Base-by-base conservation (phyloP, 2,113 vertebrate genomes). In the Neodontobutis hainanensis region DNA sequence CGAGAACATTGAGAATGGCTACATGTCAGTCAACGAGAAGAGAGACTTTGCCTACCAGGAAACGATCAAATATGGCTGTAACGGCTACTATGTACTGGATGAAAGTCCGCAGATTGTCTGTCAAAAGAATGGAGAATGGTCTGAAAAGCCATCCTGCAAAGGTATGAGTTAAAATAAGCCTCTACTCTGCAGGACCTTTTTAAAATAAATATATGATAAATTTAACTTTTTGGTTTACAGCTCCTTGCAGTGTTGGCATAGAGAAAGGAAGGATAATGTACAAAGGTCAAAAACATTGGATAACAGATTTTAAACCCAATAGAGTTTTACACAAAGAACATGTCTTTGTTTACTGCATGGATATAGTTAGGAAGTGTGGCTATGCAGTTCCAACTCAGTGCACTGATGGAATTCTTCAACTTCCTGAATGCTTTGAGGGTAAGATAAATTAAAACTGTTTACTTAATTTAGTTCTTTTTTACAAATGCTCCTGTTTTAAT, bases 341-440 rank as follows among this genome's bases (percentile, higher is more conserved):
- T 3, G 16, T 91, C 46, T 88, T 81, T 4, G 16, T 91, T 27
- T 90, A 85, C 66, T 91, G 89, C 70, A 65, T 53, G 81, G 32
- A 86, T 66, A 42, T 61, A 6, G 62, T 1, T 35, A 78, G 60
- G 51, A 51, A 66, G 0, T 91, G 89, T 68, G 80, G 83, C 16
- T 87, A 86, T 27, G 55, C 76, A 16, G 70, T 87, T n/a, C 4
- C 76, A 44, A 61, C 61, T 2, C 89, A 91, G 66, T 91, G 89
- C 15, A 55, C 71, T 0, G 43, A 89, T 58, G 89, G 87, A 59
- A 77, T 8, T 3, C 78, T 90, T 49, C 35, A 34, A 19, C 79
- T 89, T 58, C 88, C 88, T 5, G 74, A 78, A 43, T 91, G 89
- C 73, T 89, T 81, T 75, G 34, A 90, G 72, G 19, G 89, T 90